These are phyloP conservation scores for Karalla daura DNA, from an alignment of 2,797 vertebrate genomes.

Conservation along the genomic window DNA sequence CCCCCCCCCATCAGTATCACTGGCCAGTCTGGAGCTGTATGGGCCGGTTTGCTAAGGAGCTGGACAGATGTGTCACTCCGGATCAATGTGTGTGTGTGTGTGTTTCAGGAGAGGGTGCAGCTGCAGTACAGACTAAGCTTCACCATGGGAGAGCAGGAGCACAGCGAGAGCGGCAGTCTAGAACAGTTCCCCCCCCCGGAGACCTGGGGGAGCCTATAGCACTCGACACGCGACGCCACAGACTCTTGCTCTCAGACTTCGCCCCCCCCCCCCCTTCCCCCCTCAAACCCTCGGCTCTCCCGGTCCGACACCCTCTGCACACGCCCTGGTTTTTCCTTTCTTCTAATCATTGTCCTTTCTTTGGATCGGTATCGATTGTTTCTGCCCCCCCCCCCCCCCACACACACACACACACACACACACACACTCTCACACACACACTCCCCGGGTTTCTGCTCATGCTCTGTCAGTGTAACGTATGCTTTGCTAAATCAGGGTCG, in stretches of 20 bases:
- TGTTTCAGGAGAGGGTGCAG: constrained; percentile 91
- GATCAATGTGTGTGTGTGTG: constrained; percentile 15
- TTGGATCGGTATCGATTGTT: constrained; percentile 36
- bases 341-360: constrained; percentile 47
- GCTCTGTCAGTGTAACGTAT: constrained; percentile 50
- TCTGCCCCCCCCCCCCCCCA: too few relatives aligned
- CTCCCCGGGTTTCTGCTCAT: constrained; percentile 35
- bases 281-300: constrained; percentile 26
- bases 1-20: too few relatives aligned
- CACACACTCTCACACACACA: too few relatives aligned
- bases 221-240: constrained; percentile 45
- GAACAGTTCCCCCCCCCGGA: constrained; percentile 94
- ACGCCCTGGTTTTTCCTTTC: constrained; percentile 48
- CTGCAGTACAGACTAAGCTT: constrained; percentile 95
- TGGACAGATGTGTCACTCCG: too few relatives aligned
- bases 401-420: too few relatives aligned
- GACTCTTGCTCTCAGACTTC: constrained; percentile 66
- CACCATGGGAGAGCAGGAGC: constrained; percentile 91
- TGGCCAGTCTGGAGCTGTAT: too few relatives aligned
- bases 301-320: constrained; percentile 43
- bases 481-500: constrained; percentile 55
- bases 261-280: constrained; percentile 36
- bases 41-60: too few relatives aligned
- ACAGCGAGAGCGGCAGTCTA: constrained; percentile 92
- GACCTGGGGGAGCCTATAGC: constrained; percentile 94